phyloP scores from a whole-genome alignment of 2,888 invertebrate genomes.

The Dicyrtoma fusca region DNA sequence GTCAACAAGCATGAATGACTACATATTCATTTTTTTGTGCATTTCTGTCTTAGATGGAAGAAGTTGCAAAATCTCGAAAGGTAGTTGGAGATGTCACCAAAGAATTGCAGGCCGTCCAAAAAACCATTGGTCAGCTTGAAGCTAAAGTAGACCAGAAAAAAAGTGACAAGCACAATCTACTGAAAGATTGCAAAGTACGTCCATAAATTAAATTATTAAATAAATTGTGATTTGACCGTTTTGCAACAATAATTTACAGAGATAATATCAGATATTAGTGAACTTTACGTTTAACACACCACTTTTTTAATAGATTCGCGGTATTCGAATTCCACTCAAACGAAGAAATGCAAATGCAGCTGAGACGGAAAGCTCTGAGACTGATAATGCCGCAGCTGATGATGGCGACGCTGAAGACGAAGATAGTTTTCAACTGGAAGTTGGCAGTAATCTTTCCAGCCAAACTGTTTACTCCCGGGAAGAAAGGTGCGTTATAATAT shows the following conservation, averaged over 20 bases:
- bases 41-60: constrained; percentile 39
- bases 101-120: constrained; percentile 83
- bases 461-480: constrained; percentile 51
- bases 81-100: constrained; percentile 84
- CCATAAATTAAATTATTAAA: neutral
- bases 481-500: too few species aligned
- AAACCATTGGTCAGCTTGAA: constrained; percentile 79
- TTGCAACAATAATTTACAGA: neutral
- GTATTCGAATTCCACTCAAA: constrained; percentile 85
- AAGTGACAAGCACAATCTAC: constrained; percentile 86
- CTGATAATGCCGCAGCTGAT: too few species aligned
- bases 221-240: neutral
- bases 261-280: neutral
- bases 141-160: constrained; percentile 86
- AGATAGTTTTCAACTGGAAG: too few species aligned
- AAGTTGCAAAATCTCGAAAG: constrained; percentile 68
- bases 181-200: constrained; percentile 91
- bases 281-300: neutral
- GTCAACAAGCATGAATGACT: neutral
- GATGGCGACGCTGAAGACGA: too few species aligned
- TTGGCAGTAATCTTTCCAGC: constrained; percentile 43
- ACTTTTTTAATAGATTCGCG: constrained; percentile 81
- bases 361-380: constrained; percentile 60
- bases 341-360: constrained; percentile 92
- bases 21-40: constrained; percentile 8